phyloP scores from a whole-genome alignment of 2,888 invertebrate species.

The Dolomedes plantarius region DNA sequence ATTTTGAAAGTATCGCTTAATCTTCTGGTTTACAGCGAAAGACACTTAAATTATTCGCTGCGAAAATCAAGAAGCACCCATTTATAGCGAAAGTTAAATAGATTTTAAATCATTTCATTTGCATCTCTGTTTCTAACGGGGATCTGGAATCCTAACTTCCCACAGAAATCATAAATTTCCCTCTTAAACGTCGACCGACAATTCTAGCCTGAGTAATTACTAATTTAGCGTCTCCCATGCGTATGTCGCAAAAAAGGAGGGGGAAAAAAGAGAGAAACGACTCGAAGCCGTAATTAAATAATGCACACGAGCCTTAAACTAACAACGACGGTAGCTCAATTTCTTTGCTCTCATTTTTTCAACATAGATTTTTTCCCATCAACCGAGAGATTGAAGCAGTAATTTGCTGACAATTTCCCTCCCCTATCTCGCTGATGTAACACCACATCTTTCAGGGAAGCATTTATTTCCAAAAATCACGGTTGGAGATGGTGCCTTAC shows the following conservation, averaged over 20 bases:
- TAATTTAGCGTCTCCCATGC: conserved; percentile 18
- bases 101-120: conserved; percentile 43
- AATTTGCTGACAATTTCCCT: conserved; percentile 48
- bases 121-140: background rate
- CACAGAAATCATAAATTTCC: conserved; percentile 39
- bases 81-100: conserved; percentile 20
- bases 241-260: background rate
- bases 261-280: conserved; percentile 7
- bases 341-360: background rate
- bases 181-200: conserved; percentile 21
- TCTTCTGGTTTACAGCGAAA: conserved; percentile 17
- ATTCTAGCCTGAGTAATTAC: conserved; percentile 30
- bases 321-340: conserved; percentile 2
- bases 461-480: conserved; percentile 34
- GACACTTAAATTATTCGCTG: conserved; percentile 16
- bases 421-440: conserved; percentile 45
- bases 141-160: no score
- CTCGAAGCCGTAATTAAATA: conserved; percentile 32
- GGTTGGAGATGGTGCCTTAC: conserved; percentile 2
- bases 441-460: conserved; percentile 10
- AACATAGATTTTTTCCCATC: conserved; percentile 17
- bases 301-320: conserved; percentile 31
- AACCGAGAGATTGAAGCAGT: conserved; percentile 50
- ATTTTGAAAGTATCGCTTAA: conserved; percentile 26
- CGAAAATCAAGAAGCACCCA: conserved; percentile 17